Evolutionary conservation across 2,888 invertebrate genomes (phyloP).

Genomic region (Philhelius pedissequus): DNA sequence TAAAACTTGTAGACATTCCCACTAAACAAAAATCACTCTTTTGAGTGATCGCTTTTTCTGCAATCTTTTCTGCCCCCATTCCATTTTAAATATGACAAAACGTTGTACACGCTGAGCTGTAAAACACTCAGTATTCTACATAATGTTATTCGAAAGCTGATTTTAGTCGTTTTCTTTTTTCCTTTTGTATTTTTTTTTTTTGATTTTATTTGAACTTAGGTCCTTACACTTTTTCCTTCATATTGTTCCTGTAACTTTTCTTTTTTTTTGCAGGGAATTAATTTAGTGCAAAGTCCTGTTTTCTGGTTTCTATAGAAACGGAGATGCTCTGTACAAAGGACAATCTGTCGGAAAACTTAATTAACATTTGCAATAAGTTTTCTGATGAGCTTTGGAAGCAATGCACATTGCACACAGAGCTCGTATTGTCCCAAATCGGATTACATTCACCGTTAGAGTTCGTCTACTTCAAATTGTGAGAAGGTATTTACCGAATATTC

Average conservation of each 20-base stretch:
- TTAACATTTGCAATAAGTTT: constrained; percentile 66
- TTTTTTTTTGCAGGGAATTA: constrained; percentile 21
- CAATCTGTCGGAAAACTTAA: constrained; percentile 59
- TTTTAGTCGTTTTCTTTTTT: background rate
- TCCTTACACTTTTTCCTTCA: constrained; percentile 7
- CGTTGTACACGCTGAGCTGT: constrained; percentile 26
- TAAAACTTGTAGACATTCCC: constrained; percentile 35
- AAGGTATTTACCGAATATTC: background rate
- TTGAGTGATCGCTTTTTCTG: constrained; percentile 3
- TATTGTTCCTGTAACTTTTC: constrained; percentile 9
- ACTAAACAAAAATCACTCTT: constrained; percentile 5
- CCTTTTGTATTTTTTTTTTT: no score
- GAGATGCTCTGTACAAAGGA: constrained; percentile 35
- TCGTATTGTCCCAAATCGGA: constrained; percentile 1
- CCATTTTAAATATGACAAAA: constrained; percentile 4
- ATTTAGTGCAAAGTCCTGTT: constrained; percentile 62
- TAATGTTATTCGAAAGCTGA: constrained; percentile 52
- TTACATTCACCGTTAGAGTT: background rate
- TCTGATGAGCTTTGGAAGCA: constrained; percentile 56
- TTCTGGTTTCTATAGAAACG: constrained; percentile 27
- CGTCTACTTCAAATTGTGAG: background rate
- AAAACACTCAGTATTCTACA: constrained; percentile 29
- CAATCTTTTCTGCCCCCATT: background rate
- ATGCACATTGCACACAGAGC: background rate
- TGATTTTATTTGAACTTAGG: constrained; percentile 15